Conservation (phyloP, 2,797 vertebrate genomes). For the Gymnothorax reevesii region DNA sequence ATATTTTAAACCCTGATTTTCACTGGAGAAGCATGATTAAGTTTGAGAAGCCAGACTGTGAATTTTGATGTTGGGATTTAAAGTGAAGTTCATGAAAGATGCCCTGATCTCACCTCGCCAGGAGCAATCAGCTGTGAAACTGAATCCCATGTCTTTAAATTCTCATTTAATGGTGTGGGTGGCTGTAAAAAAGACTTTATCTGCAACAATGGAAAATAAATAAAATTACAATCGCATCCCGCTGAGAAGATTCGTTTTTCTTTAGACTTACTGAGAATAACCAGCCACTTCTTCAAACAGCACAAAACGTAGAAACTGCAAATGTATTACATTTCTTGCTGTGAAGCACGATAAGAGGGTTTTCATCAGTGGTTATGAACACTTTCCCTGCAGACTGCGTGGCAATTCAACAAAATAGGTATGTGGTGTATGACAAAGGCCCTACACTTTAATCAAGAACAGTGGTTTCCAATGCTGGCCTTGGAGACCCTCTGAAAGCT, state of each 20-base stretch:
- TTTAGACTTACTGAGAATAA: neutral
- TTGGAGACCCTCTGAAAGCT: no score
- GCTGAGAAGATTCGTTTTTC: neutral
- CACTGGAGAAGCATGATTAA: neutral
- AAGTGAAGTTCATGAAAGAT: neutral
- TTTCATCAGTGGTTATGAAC: neutral
- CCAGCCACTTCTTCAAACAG: neutral
- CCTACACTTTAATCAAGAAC: neutral
- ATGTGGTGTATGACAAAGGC: neutral
- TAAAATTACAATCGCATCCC: neutral
- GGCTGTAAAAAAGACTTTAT: neutral
- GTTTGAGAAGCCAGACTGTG: neutral
- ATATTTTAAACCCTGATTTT: neutral
- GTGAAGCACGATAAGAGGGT: neutral
- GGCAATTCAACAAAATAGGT: neutral
- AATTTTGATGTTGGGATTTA: neutral
- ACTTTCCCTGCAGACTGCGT: neutral
- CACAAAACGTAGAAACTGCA: neutral
- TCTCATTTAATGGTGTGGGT: neutral
- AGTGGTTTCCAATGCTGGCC: no score
- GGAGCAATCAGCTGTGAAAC: neutral
- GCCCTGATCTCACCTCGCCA: neutral
- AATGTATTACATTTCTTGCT: neutral
- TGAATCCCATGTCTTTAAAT: neutral
- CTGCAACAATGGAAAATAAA: constrained; percentile 9